phyloP scores from a whole-genome alignment of 2,888 invertebrate species.

The Ophion ventricosus region DNA sequence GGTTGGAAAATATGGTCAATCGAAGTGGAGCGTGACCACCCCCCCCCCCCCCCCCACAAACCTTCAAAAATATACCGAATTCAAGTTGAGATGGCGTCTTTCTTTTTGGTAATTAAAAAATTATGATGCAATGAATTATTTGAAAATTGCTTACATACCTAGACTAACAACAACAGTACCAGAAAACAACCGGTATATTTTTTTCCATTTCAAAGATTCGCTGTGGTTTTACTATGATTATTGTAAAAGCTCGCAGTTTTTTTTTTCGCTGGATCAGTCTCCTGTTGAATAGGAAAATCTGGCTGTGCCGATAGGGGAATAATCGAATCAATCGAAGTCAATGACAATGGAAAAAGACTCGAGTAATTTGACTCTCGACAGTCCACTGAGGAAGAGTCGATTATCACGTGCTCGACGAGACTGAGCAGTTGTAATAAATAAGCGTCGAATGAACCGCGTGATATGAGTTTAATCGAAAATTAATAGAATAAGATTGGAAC shows the following conservation, averaged over 20 bases:
- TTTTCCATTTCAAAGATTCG: constrained; percentile 32
- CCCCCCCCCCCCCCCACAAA: neutral
- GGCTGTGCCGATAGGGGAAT: constrained; percentile 27
- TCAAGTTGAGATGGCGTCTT: constrained; percentile 38
- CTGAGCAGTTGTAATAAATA: no score
- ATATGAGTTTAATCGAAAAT: no score
- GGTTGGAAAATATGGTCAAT: neutral
- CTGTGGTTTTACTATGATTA: constrained; percentile 39
- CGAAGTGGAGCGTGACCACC: no score
- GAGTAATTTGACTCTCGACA: constrained; percentile 18
- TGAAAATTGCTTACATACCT: constrained; percentile 71
- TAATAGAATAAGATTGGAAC: no score
- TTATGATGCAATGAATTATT: constrained; percentile 68
- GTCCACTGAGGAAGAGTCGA: neutral
- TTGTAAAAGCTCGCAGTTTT: constrained; percentile 47
- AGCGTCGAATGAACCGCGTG: no score
- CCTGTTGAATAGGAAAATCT: constrained; percentile 30
- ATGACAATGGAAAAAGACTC: neutral
- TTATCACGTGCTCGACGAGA: no score
- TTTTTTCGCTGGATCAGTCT: constrained; percentile 55
- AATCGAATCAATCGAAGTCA: constrained; percentile 22
- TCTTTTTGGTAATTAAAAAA: constrained; percentile 61
- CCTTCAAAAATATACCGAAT: constrained; percentile 46
- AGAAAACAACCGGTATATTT: constrained; percentile 69
- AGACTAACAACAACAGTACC: constrained; percentile 74